Percentiles rank a stretch among this genome's conserved stretches.
phyloP scores from a whole-genome alignment of 92 coral and sea anemone genomes.

The Porites rus region DNA sequence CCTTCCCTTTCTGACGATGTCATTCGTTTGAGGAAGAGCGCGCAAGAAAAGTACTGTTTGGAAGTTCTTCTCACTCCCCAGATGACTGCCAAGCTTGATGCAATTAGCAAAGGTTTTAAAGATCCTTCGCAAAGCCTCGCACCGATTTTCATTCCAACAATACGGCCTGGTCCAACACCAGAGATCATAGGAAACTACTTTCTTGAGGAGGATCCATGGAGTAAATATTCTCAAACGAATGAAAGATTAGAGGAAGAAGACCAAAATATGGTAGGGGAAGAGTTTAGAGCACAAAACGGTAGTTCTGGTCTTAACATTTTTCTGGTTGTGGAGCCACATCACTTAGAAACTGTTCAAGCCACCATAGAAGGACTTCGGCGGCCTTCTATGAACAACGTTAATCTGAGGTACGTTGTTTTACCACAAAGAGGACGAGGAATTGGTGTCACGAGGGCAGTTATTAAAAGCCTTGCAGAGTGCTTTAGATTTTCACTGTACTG shows the following conservation, averaged over 20 bases:
- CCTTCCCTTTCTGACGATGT: neutral
- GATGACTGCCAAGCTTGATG: neutral
- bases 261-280: neutral
- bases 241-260: conserved; percentile 1
- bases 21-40: neutral
- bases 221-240: neutral
- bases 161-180: conserved; percentile 49
- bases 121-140: conserved; percentile 31
- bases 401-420: conserved; percentile 39
- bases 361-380: conserved; percentile 14
- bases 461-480: conserved; percentile 53
- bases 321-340: conserved; percentile 50
- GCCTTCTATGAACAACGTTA: conserved; percentile 22
- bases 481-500: conserved; percentile 40
- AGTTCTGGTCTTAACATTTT: conserved; percentile 5
- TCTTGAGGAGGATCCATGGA: conserved; percentile 62
- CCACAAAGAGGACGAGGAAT: conserved; percentile 57
- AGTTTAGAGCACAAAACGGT: neutral
- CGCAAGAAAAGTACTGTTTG: neutral
- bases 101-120: conserved; percentile 3
- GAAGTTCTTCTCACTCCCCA: conserved; percentile 4
- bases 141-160: conserved; percentile 50
- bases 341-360: conserved; percentile 28
- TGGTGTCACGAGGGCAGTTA: conserved; percentile 49
- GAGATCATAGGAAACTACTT: conserved; percentile 38